These are phyloP conservation scores for Andrena hattorfiana DNA, from an alignment of 2,888 invertebrate species.

Conservation along the genomic window DNA sequence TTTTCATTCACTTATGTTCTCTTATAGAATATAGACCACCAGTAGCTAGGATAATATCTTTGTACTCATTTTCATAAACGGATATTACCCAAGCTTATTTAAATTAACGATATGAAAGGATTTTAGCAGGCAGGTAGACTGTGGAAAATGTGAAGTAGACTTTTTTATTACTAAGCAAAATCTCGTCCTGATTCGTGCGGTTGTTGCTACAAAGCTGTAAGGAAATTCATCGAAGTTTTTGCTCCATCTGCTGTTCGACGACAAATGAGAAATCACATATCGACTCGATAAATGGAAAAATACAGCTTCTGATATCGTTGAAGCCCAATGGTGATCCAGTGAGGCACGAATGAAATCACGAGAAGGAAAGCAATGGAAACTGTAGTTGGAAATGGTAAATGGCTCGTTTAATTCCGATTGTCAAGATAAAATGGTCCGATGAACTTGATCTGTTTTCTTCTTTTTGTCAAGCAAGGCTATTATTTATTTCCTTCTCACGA, in stretches of 20 bases:
- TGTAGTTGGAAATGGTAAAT: constrained; percentile 50
- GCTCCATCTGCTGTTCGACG: constrained; percentile 11
- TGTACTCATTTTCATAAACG: too few species aligned
- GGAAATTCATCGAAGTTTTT: constrained; percentile 31
- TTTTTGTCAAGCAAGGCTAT: constrained; percentile 14
- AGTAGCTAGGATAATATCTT: too few species aligned
- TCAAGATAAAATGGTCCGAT: constrained; percentile 34
- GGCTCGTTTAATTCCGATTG: constrained; percentile 59
- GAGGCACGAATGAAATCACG: constrained; percentile 44
- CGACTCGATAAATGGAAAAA: constrained; percentile 59
- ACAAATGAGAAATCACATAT: constrained; percentile 46
- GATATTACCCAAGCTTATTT: too few species aligned
- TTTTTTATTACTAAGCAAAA: too few species aligned
- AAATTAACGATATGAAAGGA: too few species aligned
- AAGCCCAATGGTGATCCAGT: constrained; percentile 30
- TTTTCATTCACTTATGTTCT: too few species aligned
- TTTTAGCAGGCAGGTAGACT: too few species aligned
- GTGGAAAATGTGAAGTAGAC: too few species aligned
- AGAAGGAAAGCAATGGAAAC: constrained; percentile 43
- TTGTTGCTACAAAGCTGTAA: constrained; percentile 8
- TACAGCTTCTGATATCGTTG: constrained; percentile 48
- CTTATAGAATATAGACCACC: too few species aligned
- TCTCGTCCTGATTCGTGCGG: too few species aligned
- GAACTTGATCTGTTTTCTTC: constrained; percentile 54
- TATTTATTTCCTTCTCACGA: constrained; percentile 1